Conservation (phyloP, 2,797 vertebrate genomes). For the Amniataba percoides region DNA sequence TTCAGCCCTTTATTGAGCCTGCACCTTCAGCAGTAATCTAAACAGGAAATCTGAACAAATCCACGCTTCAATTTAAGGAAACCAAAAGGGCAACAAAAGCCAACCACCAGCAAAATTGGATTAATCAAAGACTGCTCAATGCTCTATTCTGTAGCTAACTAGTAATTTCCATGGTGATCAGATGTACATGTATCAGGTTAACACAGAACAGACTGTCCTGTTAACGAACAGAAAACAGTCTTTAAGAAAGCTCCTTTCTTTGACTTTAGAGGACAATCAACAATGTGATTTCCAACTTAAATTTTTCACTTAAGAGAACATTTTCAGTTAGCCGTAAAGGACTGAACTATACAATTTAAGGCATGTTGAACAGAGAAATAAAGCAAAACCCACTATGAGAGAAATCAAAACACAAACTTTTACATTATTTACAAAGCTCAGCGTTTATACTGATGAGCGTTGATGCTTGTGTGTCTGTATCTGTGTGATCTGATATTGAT, state of each 20-base stretch:
- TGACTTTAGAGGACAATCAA: slow-evolving; percentile 48
- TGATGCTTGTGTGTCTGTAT: slow-evolving; percentile 56
- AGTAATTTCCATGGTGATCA: slow-evolving; percentile 53
- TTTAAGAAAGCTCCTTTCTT: slow-evolving; percentile 36
- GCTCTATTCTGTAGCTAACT: slow-evolving; percentile 59
- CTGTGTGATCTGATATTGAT: slow-evolving; percentile 45
- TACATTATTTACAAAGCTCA: slow-evolving; percentile 83
- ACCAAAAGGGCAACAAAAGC: slow-evolving; percentile 67
- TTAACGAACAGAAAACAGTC: slow-evolving; percentile 51
- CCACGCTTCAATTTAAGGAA: slow-evolving; percentile 71
- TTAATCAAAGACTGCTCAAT: slow-evolving; percentile 42
- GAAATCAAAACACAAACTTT: slow-evolving; percentile 67
- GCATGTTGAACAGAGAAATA: slow-evolving; percentile 83
- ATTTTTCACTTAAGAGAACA: slow-evolving; percentile 55
- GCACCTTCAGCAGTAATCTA: slow-evolving; percentile 66
- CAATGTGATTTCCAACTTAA: slow-evolving; percentile 68
- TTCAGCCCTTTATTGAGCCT: slow-evolving; percentile 64
- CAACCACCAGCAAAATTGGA: slow-evolving; percentile 66
- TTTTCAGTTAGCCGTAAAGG: slow-evolving; percentile 68
- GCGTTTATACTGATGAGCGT: slow-evolving; percentile 68
- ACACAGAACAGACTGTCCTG: slow-evolving; percentile 48
- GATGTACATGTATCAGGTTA: slow-evolving; percentile 53
- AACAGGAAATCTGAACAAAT: slow-evolving; percentile 72
- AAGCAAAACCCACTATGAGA: slow-evolving; percentile 75
- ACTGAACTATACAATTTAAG: slow-evolving; percentile 86